Conservation (phyloP, 2,888 invertebrate genomes). For the Mimumesa dahlbomi region DNA sequence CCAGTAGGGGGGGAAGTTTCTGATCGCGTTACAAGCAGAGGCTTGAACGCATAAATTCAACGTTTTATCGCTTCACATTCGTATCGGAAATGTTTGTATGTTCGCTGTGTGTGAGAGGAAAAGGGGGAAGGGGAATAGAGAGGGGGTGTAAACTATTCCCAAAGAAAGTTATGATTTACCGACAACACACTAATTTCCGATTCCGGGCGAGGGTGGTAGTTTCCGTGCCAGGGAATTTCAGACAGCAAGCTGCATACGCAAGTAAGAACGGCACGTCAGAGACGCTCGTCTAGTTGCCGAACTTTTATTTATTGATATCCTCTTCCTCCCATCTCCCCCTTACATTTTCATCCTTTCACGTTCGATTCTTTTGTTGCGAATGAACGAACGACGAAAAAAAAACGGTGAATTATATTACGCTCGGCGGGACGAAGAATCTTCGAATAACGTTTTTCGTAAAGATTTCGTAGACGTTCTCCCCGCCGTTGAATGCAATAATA, state of each 20-base stretch:
- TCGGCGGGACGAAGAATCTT: background rate
- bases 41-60: constrained; percentile 8
- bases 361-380: background rate
- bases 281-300: constrained; percentile 6
- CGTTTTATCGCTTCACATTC: constrained; percentile 11
- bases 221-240: constrained; percentile 36
- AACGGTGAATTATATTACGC: too few species aligned
- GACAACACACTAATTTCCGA: constrained; percentile 52
- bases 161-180: constrained; percentile 53
- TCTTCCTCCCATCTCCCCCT: background rate
- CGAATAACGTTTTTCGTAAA: background rate
- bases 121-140: too few species aligned
- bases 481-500: too few species aligned
- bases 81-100: constrained; percentile 5
- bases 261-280: constrained; percentile 8
- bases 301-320: constrained; percentile 40
- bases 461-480: too few species aligned
- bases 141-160: constrained; percentile 30
- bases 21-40: background rate
- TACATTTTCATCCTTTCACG: background rate
- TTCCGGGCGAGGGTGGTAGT: constrained; percentile 37
- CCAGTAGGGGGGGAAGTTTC: too few species aligned
- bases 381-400: too few species aligned
- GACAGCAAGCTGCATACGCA: constrained; percentile 14
- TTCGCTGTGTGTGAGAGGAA: too few species aligned